Conservation (phyloP, 2,888 invertebrate genomes). For the Portevinia maculata region DNA sequence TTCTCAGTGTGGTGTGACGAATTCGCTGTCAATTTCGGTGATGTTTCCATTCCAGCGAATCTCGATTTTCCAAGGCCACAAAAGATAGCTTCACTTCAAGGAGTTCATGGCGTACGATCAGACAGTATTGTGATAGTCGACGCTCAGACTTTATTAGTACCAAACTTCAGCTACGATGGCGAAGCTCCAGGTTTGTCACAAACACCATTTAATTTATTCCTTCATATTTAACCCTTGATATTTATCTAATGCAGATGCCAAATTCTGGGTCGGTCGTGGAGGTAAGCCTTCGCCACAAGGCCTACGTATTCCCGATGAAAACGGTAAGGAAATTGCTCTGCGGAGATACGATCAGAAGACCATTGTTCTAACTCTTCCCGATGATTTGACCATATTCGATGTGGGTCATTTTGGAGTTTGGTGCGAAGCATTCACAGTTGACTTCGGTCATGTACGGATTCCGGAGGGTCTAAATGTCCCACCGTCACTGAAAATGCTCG, state of each 20-base stretch:
- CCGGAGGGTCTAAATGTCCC: slow-evolving; percentile 91
- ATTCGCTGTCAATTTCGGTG: slow-evolving; percentile 95
- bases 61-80: slow-evolving; percentile 93
- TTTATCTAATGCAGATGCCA: slow-evolving; percentile 88
- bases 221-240: slow-evolving; percentile 25
- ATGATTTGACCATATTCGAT: slow-evolving; percentile 94
- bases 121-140: slow-evolving; percentile 95
- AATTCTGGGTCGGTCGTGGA: slow-evolving; percentile 96
- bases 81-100: slow-evolving; percentile 89
- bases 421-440: slow-evolving; percentile 96
- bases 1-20: slow-evolving; percentile 97
- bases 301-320: slow-evolving; percentile 94
- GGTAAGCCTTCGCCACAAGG: slow-evolving; percentile 92
- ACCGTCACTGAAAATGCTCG: slow-evolving; percentile 95
- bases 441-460: slow-evolving; percentile 93
- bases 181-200: slow-evolving; percentile 91
- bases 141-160: slow-evolving; percentile 95
- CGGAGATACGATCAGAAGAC: slow-evolving; percentile 93
- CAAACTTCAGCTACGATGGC: slow-evolving; percentile 95
- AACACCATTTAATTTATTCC: slow-evolving; percentile 3
- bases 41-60: slow-evolving; percentile 90
- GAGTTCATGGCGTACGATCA: slow-evolving; percentile 92
- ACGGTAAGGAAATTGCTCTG: slow-evolving; percentile 91
- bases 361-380: slow-evolving; percentile 94
- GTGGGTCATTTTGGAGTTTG: slow-evolving; percentile 96